Conservation (phyloP, 2,888 invertebrate genomes). For the Didymodactylos carnosus region DNA sequence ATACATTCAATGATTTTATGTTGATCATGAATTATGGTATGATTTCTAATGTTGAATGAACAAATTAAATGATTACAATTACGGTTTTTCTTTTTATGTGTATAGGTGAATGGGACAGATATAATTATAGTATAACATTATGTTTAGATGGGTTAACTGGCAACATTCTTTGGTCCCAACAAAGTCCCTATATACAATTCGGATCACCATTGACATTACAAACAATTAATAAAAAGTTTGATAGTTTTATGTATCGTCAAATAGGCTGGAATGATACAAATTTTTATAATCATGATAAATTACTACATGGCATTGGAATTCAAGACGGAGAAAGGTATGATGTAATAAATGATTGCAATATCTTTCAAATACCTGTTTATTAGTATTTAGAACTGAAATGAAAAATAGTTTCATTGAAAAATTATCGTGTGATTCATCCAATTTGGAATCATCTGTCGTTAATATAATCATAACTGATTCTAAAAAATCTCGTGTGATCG, state of each 20-base stretch:
- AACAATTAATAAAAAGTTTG: not conserved
- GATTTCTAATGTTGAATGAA: not conserved
- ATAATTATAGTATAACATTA: not conserved
- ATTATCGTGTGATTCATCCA: not conserved
- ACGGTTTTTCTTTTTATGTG: not conserved
- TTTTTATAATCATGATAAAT: not conserved
- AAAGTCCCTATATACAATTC: not conserved
- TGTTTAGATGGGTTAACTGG: slow-evolving; percentile 1
- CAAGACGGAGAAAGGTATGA: not conserved
- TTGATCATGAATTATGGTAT: not conserved
- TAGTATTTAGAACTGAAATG: not conserved
- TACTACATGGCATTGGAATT: slow-evolving; percentile 7
- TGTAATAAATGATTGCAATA: not conserved
- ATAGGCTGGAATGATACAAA: not conserved
- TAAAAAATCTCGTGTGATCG: not conserved
- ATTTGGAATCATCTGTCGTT: not conserved
- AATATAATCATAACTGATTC: not conserved
- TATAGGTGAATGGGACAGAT: slow-evolving; percentile 4
- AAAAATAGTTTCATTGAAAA: not conserved
- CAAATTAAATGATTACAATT: not conserved
- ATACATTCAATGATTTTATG: slow-evolving; percentile 7
- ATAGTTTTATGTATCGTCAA: slow-evolving; percentile 1
- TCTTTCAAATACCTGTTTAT: not conserved
- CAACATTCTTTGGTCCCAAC: not conserved
- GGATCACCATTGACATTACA: slow-evolving; percentile 6